Conservation (phyloP, 2,113 vertebrate genomes). For the Hypocryptadius cinnamomeus region DNA sequence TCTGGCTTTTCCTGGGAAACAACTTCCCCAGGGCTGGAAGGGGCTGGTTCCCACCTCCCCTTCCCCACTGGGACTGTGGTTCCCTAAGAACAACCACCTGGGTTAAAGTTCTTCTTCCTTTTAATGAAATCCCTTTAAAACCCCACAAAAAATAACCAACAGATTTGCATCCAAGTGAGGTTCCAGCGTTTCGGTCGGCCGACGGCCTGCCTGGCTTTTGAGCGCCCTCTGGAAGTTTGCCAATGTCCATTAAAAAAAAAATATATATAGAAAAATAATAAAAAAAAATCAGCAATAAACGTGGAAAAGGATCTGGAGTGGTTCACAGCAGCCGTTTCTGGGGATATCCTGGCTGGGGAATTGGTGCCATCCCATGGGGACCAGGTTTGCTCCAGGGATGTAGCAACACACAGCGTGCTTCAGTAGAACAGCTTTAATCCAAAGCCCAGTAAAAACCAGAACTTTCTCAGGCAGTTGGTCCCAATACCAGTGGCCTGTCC, state of each 20-base stretch:
- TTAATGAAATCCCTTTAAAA: background rate
- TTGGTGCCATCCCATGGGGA: rapidly evolving
- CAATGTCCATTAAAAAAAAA: background rate
- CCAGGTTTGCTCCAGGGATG: background rate
- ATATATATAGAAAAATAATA: background rate
- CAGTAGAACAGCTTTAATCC: background rate
- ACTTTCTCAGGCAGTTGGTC: background rate
- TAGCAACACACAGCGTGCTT: rapidly evolving
- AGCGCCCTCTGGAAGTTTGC: background rate
- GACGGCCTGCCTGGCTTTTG: background rate
- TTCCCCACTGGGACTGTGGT: background rate
- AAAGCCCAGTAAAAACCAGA: background rate
- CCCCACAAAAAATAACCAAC: background rate
- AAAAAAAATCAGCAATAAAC: slow-evolving; percentile 15
- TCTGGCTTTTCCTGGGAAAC: background rate
- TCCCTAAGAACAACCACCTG: background rate
- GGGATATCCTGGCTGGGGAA: background rate
- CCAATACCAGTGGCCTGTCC: background rate
- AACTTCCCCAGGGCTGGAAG: background rate
- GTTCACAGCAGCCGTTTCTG: rapidly evolving
- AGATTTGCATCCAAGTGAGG: background rate
- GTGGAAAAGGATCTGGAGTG: background rate
- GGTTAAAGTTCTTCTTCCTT: background rate
- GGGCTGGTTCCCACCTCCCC: background rate
- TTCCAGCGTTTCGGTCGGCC: rapidly evolving